These are phyloP conservation scores for Drosophila hawaiiensis DNA, from an alignment of 2,888 invertebrate genomes.

Conservation along the genomic window DNA sequence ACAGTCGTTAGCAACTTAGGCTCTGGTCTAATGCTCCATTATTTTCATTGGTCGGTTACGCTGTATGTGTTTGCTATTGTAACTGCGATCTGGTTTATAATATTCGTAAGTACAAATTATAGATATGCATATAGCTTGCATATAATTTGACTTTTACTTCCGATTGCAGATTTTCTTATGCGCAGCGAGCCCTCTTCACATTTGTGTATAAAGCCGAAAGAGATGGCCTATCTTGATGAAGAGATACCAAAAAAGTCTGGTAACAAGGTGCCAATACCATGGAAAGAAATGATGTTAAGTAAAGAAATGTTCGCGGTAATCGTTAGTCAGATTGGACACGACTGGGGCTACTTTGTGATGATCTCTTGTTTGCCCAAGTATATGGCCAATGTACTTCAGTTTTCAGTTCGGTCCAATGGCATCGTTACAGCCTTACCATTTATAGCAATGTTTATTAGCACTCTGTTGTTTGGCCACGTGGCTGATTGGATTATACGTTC, in stretches of 20 bases:
- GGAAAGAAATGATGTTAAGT: slow-evolving; percentile 88
- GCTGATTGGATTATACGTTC: slow-evolving; percentile 88
- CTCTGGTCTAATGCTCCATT: slow-evolving; percentile 89
- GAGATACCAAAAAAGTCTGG: slow-evolving; percentile 87
- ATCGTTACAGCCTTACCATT: slow-evolving; percentile 87
- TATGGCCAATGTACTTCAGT: slow-evolving; percentile 87
- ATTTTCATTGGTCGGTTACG: slow-evolving; percentile 89
- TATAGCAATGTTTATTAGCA: slow-evolving; percentile 87
- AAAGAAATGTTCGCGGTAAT: slow-evolving; percentile 89
- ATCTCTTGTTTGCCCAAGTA: slow-evolving; percentile 88
- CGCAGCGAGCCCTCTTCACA: slow-evolving; percentile 87
- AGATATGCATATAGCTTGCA: neutral
- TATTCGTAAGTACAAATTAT: neutral
- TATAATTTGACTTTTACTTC: too few species aligned
- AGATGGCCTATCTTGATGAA: slow-evolving; percentile 88
- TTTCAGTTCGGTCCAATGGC: slow-evolving; percentile 87
- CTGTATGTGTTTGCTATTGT: slow-evolving; percentile 90
- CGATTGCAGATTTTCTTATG: slow-evolving; percentile 86
- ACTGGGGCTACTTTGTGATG: slow-evolving; percentile 88
- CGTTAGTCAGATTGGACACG: slow-evolving; percentile 88
- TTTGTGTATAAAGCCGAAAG: slow-evolving; percentile 89
- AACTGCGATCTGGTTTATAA: slow-evolving; percentile 80
- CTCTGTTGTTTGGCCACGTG: slow-evolving; percentile 87
- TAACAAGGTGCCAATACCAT: slow-evolving; percentile 88
- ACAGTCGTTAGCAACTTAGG: slow-evolving; percentile 87